phyloP scores from a whole-genome alignment of 2,797 vertebrate genomes.

The Emys orbicularis region DNA sequence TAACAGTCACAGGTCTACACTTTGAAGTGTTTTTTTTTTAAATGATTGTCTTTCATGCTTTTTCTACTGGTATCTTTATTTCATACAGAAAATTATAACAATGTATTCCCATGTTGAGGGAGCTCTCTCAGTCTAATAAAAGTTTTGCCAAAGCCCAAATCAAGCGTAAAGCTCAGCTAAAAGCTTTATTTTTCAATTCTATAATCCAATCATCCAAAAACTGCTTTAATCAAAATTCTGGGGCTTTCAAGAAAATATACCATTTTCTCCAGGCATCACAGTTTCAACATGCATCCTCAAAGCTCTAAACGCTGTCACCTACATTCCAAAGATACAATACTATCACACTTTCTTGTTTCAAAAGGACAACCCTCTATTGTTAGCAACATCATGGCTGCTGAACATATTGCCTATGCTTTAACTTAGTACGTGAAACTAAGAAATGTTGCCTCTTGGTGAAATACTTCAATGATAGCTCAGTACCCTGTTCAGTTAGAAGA shows the following conservation, averaged over 20 bases:
- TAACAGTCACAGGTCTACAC: constrained; percentile 13
- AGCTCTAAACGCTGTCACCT: neutral
- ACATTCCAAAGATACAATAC: neutral
- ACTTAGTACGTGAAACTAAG: neutral
- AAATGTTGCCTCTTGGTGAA: neutral
- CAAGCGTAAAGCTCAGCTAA: constrained; percentile 46
- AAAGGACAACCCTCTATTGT: neutral
- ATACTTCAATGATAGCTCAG: neutral
- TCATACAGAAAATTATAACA: constrained; percentile 23
- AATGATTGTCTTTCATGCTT: constrained; percentile 4
- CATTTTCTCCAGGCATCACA: neutral
- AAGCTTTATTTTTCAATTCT: constrained; percentile 21
- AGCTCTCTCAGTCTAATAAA: constrained; percentile 28
- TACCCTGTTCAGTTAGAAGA: neutral
- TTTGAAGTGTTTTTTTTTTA: constrained; percentile 32
- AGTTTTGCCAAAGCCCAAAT: constrained; percentile 4
- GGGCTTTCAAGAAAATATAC: neutral
- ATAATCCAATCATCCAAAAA: constrained; percentile 32
- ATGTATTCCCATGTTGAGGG: neutral
- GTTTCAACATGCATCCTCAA: neutral
- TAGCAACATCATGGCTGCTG: neutral
- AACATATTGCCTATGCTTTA: neutral
- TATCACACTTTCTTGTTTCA: neutral
- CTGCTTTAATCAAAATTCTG: neutral
- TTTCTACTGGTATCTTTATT: constrained; percentile 14